Percentiles rank a stretch among this genome's conserved stretches.
Conservation (phyloP, 2,797 vertebrate species). For the Tapirus indicus region DNA sequence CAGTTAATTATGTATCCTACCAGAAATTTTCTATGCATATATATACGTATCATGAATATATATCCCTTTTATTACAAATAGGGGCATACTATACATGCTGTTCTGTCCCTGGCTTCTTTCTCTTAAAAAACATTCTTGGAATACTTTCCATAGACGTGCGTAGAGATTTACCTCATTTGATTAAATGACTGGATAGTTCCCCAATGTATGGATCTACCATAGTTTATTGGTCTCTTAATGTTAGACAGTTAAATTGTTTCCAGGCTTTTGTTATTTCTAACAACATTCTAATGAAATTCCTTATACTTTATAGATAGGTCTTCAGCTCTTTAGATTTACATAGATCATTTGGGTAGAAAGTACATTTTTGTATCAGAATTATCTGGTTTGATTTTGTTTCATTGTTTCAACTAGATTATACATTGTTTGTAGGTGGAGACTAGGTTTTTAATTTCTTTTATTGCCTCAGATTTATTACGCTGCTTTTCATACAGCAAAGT, state of each 20-base stretch:
- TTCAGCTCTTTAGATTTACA: neutral
- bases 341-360: constrained; percentile 2
- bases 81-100: neutral
- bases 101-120: neutral
- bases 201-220: neutral
- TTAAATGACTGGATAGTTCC: neutral
- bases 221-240: neutral
- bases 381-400: neutral
- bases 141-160: neutral
- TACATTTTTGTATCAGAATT: neutral
- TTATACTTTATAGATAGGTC: neutral
- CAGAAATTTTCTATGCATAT: neutral
- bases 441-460: neutral
- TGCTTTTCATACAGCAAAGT: neutral
- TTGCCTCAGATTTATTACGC: neutral
- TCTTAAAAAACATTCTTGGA: neutral
- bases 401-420: constrained; percentile 9
- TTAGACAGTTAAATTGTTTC: constrained; percentile 18
- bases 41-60: neutral
- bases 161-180: neutral
- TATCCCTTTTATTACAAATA: constrained; percentile 3
- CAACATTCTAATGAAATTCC: neutral
- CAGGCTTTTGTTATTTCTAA: constrained; percentile 26
- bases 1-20: neutral
- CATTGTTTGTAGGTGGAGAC: neutral